Evolutionary conservation across 2,797 vertebrate genomes (phyloP).

Genomic region (Pangasius djambal): DNA sequence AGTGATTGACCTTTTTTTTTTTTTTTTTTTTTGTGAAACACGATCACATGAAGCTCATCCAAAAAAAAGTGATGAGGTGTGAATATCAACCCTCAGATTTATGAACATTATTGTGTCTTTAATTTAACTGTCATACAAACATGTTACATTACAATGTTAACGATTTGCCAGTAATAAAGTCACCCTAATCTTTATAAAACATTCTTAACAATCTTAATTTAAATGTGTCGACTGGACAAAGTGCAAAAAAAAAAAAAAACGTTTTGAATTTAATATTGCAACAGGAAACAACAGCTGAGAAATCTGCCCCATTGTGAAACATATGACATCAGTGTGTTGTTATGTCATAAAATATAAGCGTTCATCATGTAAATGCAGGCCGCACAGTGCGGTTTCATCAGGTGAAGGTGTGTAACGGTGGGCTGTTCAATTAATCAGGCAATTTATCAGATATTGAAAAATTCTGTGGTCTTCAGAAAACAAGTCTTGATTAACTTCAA

Average conservation of each 20-base stretch:
- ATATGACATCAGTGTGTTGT: neutral
- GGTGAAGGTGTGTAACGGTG: no score
- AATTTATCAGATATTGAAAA: neutral
- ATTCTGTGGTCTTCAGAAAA: no score
- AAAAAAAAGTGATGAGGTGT: neutral
- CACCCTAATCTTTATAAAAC: neutral
- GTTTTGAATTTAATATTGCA: neutral
- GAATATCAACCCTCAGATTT: neutral
- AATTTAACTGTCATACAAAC: neutral
- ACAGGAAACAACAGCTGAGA: neutral
- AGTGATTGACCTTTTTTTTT: neutral
- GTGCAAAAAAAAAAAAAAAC: neutral
- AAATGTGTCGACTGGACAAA: neutral
- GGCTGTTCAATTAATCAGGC: no score
- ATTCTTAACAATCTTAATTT: neutral
- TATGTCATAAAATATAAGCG: neutral
- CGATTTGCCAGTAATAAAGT: neutral
- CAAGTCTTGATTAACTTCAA: neutral
- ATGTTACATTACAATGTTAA: neutral
- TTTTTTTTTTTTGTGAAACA: neutral
- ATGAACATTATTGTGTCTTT: neutral
- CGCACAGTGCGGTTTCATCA: neutral
- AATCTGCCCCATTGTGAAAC: neutral
- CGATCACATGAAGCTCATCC: neutral
- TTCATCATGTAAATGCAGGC: neutral